Evolutionary conservation across 2,888 invertebrate species (phyloP), one percentile per base, ranked within the genome.

Genomic region (Cryptus armator): DNA sequence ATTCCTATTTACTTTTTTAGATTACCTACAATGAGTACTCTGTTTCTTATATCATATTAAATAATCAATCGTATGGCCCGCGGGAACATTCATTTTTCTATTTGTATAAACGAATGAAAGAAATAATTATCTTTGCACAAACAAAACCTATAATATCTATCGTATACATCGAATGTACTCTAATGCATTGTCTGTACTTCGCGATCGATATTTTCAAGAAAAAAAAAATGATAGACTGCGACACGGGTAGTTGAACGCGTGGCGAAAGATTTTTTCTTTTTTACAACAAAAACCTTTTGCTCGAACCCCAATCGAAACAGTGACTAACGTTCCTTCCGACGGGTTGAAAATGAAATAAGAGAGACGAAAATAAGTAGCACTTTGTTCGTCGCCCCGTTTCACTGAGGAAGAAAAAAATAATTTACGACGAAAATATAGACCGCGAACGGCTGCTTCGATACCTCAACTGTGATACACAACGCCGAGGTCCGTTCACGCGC

Each of bases 241-340:
- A 76, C 66, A 82, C 71, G 81, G 59, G 66, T 71, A 76, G 76
- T 82, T 82, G 70, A 76, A 81, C 67, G n/a, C 48, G 76, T 66
- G 70, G 81, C 81, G 24, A 81, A 68, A 24, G 68, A 59, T 70
- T 70, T 70, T 70, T 70, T 32, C 51, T 70, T 37, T 37, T 37
- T 37, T 37, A 37, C 51, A 51, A 48, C 24, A 19, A 43, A 64
- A 68, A 76, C 44, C 19, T 70, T 66, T 64, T 51, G 32, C 75
- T 43, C 16, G 66, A 70, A 64, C 56, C n/a, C 53, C 51, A 44
- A 66, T 51, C 14, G 70, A 76, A 81, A 46, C 44, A 44, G 71
- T 56, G 14, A 44, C 44, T 16, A 53, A 43, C 70, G 64, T 43
- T 71, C 70, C 37, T 75, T 68, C 7, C 43, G 80, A 62, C 71